Conservation (phyloP, 2,888 invertebrate species). For the Limnephilus lunatus region DNA sequence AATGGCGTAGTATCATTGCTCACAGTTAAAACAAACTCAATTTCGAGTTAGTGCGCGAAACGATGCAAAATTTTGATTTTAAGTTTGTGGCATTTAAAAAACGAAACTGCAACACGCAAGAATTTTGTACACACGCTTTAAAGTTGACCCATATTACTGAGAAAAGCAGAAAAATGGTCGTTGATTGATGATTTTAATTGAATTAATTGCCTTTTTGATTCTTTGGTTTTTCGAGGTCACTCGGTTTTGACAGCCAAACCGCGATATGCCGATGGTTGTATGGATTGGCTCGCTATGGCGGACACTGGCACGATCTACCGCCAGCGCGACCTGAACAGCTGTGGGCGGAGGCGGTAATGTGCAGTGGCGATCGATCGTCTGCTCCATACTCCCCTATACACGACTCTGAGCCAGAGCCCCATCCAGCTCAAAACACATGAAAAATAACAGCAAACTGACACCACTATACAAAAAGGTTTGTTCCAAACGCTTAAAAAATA, state of each 20-base stretch:
- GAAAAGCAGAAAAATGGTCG: neutral
- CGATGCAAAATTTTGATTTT: neutral
- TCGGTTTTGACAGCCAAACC: slow-evolving; percentile 17
- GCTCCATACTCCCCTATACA: slow-evolving; percentile 8
- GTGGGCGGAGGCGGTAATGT: slow-evolving; percentile 47
- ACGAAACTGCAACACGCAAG: neutral
- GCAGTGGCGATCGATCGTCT: slow-evolving; percentile 51
- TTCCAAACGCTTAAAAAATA: neutral
- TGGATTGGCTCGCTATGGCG: neutral
- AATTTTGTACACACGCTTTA: neutral
- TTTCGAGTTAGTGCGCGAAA: neutral
- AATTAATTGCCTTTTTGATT: slow-evolving; percentile 3
- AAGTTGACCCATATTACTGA: neutral
- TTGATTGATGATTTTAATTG: neutral
- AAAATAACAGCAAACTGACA: neutral
- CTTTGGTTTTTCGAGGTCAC: slow-evolving; percentile 23
- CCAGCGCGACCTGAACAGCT: slow-evolving; percentile 37
- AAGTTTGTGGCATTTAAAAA: neutral
- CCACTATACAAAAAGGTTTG: neutral
- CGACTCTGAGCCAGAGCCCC: slow-evolving; percentile 30
- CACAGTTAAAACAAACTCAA: neutral
- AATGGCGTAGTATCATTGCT: neutral
- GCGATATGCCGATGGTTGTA: neutral
- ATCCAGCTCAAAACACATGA: neutral
- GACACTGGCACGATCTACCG: neutral